Evolutionary conservation across 2,797 vertebrate species (phyloP).

Genomic region (Semaprochilodus insignis): DNA sequence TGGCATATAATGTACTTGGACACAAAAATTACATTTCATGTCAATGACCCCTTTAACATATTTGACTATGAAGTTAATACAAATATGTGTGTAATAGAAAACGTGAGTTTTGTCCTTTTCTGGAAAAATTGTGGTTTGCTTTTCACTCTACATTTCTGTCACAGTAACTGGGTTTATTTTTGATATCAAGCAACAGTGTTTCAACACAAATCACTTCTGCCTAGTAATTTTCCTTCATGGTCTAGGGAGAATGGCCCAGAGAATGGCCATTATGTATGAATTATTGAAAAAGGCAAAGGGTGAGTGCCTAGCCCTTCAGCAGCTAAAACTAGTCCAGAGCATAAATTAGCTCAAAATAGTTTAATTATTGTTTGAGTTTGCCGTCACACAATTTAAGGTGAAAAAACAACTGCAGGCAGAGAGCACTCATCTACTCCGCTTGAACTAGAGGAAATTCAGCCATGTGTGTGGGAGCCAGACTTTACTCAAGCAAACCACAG

Average conservation of each 20-base stretch:
- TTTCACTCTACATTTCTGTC: neutral
- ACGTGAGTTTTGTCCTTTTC: neutral
- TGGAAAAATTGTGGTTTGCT: neutral
- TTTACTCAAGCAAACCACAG: conserved; percentile 46
- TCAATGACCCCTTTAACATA: too few relatives aligned
- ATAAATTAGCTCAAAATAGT: conserved; percentile 13
- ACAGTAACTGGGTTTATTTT: conserved; percentile 4
- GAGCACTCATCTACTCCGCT: neutral
- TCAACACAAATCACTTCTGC: neutral
- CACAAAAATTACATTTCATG: too few relatives aligned
- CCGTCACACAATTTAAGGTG: conserved; percentile 5
- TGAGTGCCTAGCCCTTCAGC: conserved; percentile 12
- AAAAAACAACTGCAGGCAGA: conserved; percentile 28
- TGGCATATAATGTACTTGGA: too few relatives aligned
- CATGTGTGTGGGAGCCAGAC: conserved; percentile 19
- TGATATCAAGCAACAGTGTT: neutral
- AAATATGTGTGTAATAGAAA: neutral
- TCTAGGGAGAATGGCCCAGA: neutral
- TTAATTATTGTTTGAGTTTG: conserved; percentile 39
- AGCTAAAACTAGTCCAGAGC: conserved; percentile 3
- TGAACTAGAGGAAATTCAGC: conserved; percentile 32
- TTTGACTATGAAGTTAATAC: neutral
- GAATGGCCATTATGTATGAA: neutral
- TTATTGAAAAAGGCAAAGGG: conserved; percentile 13
- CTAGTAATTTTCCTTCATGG: conserved; percentile 1